These are phyloP conservation scores for Ctena decussata DNA, from an alignment of 2,888 invertebrate species.

Conservation along the genomic window DNA sequence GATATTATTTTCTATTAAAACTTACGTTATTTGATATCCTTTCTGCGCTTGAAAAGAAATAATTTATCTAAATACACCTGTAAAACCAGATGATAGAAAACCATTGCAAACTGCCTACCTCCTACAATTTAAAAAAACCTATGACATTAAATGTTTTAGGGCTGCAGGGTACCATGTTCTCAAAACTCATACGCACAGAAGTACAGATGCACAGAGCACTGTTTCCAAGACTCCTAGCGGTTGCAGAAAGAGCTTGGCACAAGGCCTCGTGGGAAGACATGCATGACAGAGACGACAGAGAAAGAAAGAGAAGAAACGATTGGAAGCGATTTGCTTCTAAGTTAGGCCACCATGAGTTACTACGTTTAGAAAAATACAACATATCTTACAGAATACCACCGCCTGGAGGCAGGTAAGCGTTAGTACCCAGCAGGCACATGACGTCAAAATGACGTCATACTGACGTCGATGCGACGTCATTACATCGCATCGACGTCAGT, in stretches of 20 bases:
- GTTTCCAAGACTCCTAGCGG: constrained; percentile 78
- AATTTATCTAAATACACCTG: not conserved
- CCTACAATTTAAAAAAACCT: not conserved
- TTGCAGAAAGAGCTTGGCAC: constrained; percentile 84
- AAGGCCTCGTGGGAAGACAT: constrained; percentile 79
- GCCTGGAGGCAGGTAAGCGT: constrained; percentile 77
- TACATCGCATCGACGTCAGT: too few relatives aligned
- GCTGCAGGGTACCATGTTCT: constrained; percentile 80
- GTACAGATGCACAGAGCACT: constrained; percentile 74
- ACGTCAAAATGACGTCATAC: too few relatives aligned
- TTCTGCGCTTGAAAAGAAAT: not conserved
- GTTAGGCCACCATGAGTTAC: constrained; percentile 77
- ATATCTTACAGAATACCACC: constrained; percentile 75
- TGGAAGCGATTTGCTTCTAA: constrained; percentile 78
- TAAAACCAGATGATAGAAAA: not conserved
- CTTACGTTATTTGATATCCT: too few relatives aligned
- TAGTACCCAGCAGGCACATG: constrained; percentile 5
- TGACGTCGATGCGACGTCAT: too few relatives aligned
- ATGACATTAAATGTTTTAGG: constrained; percentile 61
- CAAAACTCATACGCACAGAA: constrained; percentile 71
- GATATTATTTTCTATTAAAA: too few relatives aligned
- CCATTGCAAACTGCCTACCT: not conserved
- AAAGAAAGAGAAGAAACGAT: constrained; percentile 52
- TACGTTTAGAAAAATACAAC: constrained; percentile 69
- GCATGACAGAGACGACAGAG: constrained; percentile 38